Evolutionary conservation across 2,113 vertebrate species (phyloP), one percentile per base, ranked within the genome.

Genomic region (Entomyzon cyanotis): DNA sequence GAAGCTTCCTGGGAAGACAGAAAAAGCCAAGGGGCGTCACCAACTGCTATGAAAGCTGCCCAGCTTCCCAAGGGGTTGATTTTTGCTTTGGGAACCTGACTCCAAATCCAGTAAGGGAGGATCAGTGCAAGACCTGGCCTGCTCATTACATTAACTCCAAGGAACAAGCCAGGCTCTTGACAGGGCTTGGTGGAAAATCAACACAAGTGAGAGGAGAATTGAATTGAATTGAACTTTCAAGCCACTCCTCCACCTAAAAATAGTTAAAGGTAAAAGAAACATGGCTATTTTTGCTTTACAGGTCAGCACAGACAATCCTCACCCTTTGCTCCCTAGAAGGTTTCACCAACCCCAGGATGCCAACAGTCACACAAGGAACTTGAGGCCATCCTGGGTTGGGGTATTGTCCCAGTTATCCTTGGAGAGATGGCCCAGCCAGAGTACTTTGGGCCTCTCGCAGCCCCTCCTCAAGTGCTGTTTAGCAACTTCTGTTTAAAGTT

Each of bases 371-470:
- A 35, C 39, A 12, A 28, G 27, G 33, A 85, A 12, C 37, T 67
- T 2, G 0, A 33, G 18, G 44, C 53, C 18, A 42, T 0, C 0
- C 4, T 23, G 13, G 8, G 25, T 63, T 3, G 0, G 15, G 23
- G 11, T 7, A 8, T 12, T 25, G 25, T 23, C 39, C 20, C 18
- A 37, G 23, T 63, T 33, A 4, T 13, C 56, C 30, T 50, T 37
- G 47, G 64, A 81, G 46, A 65, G 13, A 15, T 9, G 15, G 15
- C 67, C 47, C n/a, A 62, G 1, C 9, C n/a, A 42, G 42, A 31
- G 17, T 30, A 16, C 37, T 74, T 44, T 8, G 33, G 52, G 39
- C 27, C 44, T 85, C 76, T 59, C 56, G 19, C 52, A 89, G 62
- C 41, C 27, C n/a, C 50, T 10, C 70, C 41, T 25, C 21, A 11